Conservation (phyloP, 2,797 vertebrate genomes). For the Sebastes aleutianus region DNA sequence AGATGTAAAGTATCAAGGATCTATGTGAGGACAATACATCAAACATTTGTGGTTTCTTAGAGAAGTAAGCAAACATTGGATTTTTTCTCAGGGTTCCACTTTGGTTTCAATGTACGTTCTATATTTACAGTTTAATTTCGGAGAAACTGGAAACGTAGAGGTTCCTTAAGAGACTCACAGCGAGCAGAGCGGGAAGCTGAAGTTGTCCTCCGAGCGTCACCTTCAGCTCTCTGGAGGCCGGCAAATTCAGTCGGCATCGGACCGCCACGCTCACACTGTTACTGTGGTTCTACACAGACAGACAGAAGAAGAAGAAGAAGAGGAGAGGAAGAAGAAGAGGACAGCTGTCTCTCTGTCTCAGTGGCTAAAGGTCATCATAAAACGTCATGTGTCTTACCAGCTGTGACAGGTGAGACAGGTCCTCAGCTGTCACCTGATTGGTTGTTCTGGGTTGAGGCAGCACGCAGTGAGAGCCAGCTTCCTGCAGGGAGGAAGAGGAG, state of each 20-base stretch:
- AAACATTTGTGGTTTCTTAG: no score
- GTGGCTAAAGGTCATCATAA: not conserved
- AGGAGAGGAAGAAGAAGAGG: not conserved
- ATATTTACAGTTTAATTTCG: not conserved
- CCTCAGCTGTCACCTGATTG: conserved; percentile 72
- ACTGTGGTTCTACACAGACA: conserved; percentile 83
- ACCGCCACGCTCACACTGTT: conserved; percentile 82
- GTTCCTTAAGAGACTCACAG: conserved; percentile 76
- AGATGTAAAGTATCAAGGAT: no score
- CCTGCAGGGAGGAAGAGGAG: conserved; percentile 43
- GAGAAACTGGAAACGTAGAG: not conserved
- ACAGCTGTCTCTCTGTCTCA: not conserved
- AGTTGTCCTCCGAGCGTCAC: conserved; percentile 83
- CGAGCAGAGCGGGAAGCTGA: conserved; percentile 80
- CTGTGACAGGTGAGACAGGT: conserved; percentile 82
- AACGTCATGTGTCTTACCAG: conserved; percentile 77
- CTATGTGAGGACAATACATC: no score
- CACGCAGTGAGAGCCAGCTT: conserved; percentile 57
- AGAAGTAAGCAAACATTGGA: no score
- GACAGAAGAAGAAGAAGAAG: not conserved
- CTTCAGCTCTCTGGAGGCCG: conserved; percentile 77
- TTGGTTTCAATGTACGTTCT: not conserved
- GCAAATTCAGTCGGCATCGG: conserved; percentile 80
- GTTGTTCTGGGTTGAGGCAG: conserved; percentile 39
- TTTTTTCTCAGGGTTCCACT: no score